Base-by-base conservation (phyloP, 2,888 invertebrate species). In the Netelia fuscicornis region DNA sequence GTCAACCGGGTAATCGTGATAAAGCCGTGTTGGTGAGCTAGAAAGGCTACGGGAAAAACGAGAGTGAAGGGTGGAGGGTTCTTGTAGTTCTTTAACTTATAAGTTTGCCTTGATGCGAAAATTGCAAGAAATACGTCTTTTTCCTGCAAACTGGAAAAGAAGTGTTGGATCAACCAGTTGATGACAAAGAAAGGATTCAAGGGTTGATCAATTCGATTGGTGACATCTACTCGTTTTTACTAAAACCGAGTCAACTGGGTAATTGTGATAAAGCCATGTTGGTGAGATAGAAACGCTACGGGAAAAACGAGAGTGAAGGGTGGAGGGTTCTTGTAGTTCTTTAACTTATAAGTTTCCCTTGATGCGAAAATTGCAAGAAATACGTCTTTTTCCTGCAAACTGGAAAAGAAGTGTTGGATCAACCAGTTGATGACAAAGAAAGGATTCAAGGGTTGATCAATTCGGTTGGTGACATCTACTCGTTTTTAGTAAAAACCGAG, bases 1-100 rank as follows among this genome's bases (percentile, higher is more conserved):
- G 0, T 48, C 48, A 48, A 48, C 48, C 1, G 48, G 48, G 23
- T 58, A 9, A 58, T 20, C 20, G 20, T 20, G 20, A 58, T 20
- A 10, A 1, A 10, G 20, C 9, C 8, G 58, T 20, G 58, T 20
- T 20, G 9, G 58, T 6, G 20, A 9, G 8, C 20, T 58, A 20
- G 20, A 58, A 20, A 58, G n/a, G 20, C 58, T 9, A 42, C 23
- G 20, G 54, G 65, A 17, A 74, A 71, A 80, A 74, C 10, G 67
- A 80, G 78, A 81, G 77, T 30, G 85, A 86, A 88, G 89, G 88
- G 87, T 84, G 81, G 67, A 76, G 64, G 79, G 48, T 20, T 76
- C 2, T 1, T 20, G 20, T 20, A 20, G 20, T 20, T 20, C 30
- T 44, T 17, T 25, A 58, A 52, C 52, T 52, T 60, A 77, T 77